Evolutionary conservation across 2,113 vertebrate species (phyloP).

Genomic region (Orientallactaga bullata): DNA sequence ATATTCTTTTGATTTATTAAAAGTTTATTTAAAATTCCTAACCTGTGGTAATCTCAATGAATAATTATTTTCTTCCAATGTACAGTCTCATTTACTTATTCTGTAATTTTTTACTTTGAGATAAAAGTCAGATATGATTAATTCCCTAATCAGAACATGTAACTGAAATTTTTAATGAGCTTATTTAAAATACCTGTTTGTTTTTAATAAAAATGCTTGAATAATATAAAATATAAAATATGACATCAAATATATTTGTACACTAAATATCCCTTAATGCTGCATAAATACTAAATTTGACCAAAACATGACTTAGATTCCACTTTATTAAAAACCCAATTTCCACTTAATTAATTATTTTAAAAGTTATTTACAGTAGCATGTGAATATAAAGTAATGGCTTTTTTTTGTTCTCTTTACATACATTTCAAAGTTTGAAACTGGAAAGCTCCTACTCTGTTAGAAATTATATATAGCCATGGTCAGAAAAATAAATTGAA

Average conservation of each 20-base stretch:
- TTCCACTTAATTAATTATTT: conserved; percentile 70
- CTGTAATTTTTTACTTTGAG: conserved; percentile 28
- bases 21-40: conserved; percentile 19
- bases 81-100: conserved; percentile 16
- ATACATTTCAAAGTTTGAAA: conserved; percentile 60
- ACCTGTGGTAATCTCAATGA: conserved; percentile 14
- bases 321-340: conserved; percentile 48
- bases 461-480: conserved; percentile 69
- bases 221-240: conserved; percentile 53
- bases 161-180: conserved; percentile 58
- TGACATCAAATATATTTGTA: conserved; percentile 62
- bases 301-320: conserved; percentile 40
- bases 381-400: conserved; percentile 71
- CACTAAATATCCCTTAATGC: conserved; percentile 56
- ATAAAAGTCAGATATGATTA: conserved; percentile 42
- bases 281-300: conserved; percentile 34
- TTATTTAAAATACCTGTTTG: conserved; percentile 54
- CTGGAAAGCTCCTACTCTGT: conserved; percentile 37
- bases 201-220: conserved; percentile 60
- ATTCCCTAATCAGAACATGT: background rate
- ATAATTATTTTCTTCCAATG: conserved; percentile 35
- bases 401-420: conserved; percentile 49
- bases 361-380: conserved; percentile 52
- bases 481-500: conserved; percentile 60
- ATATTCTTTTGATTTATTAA: conserved; percentile 39